Evolutionary conservation across 2,797 vertebrate species (phyloP), one percentile per base, ranked within the genome.

Genomic region (Antrozous pallidus): DNA sequence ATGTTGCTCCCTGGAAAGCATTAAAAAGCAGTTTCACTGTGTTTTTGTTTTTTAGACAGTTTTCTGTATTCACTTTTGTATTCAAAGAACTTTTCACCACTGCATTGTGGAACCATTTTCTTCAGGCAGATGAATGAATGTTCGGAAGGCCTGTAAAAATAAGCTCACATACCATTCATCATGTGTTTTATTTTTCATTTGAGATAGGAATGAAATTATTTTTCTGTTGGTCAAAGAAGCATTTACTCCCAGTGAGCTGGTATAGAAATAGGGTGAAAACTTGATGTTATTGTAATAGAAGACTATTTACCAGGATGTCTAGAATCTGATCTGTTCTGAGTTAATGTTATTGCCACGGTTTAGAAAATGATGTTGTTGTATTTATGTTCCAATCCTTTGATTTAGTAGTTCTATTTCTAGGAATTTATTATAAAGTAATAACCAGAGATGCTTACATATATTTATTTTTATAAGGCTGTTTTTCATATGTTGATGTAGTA

Each of bases 161-260:
- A 96, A 96, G 90, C 91, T 97, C 94, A 97, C 95, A 42, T 33
- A 7, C 40, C 51, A 65, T 36, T 69, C 65, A 94, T 84, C n/a
- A 6, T 75, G 33, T 67, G 63, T 90, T 83, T 82, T 8, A 14
- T 33, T 94, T 93, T 96, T 93, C 33, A 83, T 91, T 90, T 86
- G 40, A 90, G 65, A 54, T 6, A 78, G 81, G 24, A 86, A 82
- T 74, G 58, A 92, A 69, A 93, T 85, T 47, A 82, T 94, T 91
- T 92, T 93, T 38, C 63, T 95, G 6, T 89, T 91, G 38, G 40
- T 51, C 10, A 91, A 89, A 90, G 69, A 84, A 83, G 9, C 63
- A 94, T 89, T 89, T 77, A 80, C 65, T 91, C 24, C 18, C 22
- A 49, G 3, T 93, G 49, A 74, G 8, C 33, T 54, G 16, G 17